Base-by-base conservation (phyloP, 2,113 vertebrate genomes). In the Formicarius rufipectus region DNA sequence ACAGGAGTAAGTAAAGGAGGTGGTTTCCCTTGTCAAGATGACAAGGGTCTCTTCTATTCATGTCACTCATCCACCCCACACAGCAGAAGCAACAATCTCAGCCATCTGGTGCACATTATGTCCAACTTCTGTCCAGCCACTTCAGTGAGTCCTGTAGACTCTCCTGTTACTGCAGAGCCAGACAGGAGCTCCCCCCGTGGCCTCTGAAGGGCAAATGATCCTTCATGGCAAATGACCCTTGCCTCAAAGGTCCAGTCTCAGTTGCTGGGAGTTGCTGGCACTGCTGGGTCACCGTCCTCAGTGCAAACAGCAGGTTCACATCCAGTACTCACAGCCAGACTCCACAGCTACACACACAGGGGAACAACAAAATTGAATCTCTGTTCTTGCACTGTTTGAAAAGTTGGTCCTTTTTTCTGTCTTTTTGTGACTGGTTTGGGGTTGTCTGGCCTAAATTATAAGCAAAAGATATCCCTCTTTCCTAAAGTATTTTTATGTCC, bases 111-210 rank as follows among this genome's bases (percentile, higher is more conserved):
- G 42, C 62, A 5, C 24, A 5, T 12, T 8, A 1, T 2, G 1
- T 5, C 17, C 35, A 23, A 8, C 7, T 47, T 22, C 72, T 84
- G 20, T 6, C 31, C 40, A 39, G 56, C 21, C 40, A 25, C 66
- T 40, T 33, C 30, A 24, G 2, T 1, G 13, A 5, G 15, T 16
- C 12, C 56, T 21, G 37, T 7, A 19, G 30, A 30, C 50, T 81
- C 44, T n/a, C 1, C 13, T 40, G 12, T 5, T 4, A 0, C 33
- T 25, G 55, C 83, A 31, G 52, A 14, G 24, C 33, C 39, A 4
- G 1, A 1, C 39, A 55, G 28, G 24, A 0, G 8, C 28, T 71
- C 52, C 75, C 28, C 0, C 0, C 4, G 9, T 3, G 5, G 62
- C 33, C 30, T 3, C 10, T 2, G 1, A 44, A 66, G 23, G 64